Percentiles rank a stretch among this genome's conserved stretches.
These are phyloP conservation scores for Bos javanicus DNA, from an alignment of 2,113 vertebrate species.

Conservation along the genomic window DNA sequence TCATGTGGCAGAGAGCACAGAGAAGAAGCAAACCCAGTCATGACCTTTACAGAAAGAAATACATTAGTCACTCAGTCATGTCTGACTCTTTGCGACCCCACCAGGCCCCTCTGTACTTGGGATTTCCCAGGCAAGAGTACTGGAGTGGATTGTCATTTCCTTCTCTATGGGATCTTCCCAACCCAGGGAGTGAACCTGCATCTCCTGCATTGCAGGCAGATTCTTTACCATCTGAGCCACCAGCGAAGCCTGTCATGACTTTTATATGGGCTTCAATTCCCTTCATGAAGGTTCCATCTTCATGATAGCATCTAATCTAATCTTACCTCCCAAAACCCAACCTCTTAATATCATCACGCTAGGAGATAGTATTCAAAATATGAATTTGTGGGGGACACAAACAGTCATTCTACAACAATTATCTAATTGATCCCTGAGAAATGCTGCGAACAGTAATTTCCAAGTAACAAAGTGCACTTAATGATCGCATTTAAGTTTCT, in stretches of 20 bases:
- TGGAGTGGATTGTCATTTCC: not conserved
- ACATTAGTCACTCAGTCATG: not conserved
- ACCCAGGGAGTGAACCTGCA: not conserved
- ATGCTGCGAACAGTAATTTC: not conserved
- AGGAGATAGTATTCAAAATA: not conserved
- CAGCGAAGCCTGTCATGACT: not conserved
- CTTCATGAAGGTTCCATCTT: not conserved
- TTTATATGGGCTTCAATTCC: not conserved
- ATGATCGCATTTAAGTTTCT: not conserved
- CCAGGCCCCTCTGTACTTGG: not conserved
- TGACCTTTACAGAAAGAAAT: not conserved
- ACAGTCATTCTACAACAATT: not conserved
- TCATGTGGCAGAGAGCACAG: not conserved
- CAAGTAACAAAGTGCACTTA: not conserved
- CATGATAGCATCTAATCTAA: not conserved
- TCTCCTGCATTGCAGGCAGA: not conserved
- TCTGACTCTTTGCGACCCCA: not conserved
- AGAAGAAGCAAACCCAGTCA: not conserved
- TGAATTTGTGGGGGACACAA: not conserved
- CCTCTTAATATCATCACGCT: not conserved
- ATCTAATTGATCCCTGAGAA: not conserved
- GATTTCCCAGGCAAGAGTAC: not conserved
- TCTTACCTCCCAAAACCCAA: not conserved
- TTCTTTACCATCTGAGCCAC: not conserved
- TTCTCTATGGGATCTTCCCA: too few relatives aligned